Evolutionary conservation across 2,888 invertebrate species (phyloP).

Genomic region (Tricholauxania praeusta): DNA sequence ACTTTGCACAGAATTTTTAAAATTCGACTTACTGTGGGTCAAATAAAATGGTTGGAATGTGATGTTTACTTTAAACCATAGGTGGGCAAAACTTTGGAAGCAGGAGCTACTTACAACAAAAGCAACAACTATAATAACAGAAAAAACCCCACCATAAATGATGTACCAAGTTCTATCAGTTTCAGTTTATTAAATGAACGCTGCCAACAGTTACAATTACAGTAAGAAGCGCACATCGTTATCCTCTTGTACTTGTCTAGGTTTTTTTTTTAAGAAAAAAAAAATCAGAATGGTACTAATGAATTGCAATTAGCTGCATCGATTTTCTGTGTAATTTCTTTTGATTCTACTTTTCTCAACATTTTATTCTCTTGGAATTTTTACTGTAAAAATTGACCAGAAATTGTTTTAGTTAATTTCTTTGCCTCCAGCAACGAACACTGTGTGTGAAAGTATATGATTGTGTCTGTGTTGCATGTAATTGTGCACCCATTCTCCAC

Average conservation of each 20-base stretch:
- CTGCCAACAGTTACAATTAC: background rate
- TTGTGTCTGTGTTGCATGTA: constrained; percentile 3
- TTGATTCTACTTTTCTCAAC: background rate
- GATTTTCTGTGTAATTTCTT: constrained; percentile 17
- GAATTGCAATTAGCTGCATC: constrained; percentile 31
- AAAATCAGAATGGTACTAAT: background rate
- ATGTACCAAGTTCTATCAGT: background rate
- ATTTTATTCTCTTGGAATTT: background rate
- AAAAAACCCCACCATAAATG: too few species aligned
- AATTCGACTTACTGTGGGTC: too few species aligned
- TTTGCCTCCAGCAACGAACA: background rate
- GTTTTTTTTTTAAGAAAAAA: background rate
- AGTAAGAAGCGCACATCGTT: background rate
- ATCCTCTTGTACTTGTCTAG: background rate
- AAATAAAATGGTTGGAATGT: too few species aligned
- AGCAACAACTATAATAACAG: too few species aligned
- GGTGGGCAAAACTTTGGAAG: too few species aligned
- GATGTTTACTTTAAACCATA: too few species aligned
- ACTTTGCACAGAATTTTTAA: too few species aligned
- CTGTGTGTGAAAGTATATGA: background rate
- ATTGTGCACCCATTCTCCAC: background rate
- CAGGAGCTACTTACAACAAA: too few species aligned
- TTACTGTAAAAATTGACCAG: background rate
- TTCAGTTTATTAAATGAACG: background rate
- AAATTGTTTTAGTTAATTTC: constrained; percentile 2